These are phyloP conservation scores for Platalea minor DNA, from an alignment of 2,797 vertebrate species.

Conservation along the genomic window DNA sequence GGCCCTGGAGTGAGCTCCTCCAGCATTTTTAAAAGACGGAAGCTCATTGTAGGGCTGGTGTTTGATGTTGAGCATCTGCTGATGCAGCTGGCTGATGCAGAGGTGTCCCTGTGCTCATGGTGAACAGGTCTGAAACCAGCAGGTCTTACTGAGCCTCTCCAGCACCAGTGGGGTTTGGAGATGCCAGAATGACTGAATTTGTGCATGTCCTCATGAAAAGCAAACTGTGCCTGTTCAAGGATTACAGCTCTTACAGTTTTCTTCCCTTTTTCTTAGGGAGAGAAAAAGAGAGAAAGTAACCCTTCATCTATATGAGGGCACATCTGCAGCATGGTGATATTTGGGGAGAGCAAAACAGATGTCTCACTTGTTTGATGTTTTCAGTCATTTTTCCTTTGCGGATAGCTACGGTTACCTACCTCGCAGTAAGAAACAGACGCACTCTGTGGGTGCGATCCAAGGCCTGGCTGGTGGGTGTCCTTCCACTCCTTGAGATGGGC, in stretches of 20 bases:
- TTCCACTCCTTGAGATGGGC: neutral
- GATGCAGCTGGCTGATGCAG: neutral
- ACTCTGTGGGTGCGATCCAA: neutral
- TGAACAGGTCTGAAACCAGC: neutral
- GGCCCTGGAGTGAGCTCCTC: neutral
- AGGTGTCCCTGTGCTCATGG: neutral
- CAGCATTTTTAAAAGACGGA: neutral
- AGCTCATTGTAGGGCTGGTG: neutral
- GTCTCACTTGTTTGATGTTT: neutral
- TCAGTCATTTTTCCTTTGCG: neutral
- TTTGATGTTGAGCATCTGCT: neutral
- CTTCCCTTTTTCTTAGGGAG: neutral
- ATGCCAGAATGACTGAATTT: neutral
- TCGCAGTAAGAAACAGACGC: neutral
- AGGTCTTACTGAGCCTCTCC: neutral
- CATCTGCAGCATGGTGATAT: neutral
- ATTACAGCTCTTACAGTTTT: neutral
- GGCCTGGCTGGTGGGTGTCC: neutral
- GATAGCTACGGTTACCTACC: neutral
- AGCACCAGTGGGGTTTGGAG: neutral
- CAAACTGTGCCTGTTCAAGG: neutral
- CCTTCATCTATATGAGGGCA: neutral
- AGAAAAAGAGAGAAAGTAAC: neutral
- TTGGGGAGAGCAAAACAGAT: neutral
- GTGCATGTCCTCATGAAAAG: slow-evolving; percentile 13